These are phyloP conservation scores for Lophius americanus DNA, from an alignment of 2,797 vertebrate genomes.

Conservation along the genomic window DNA sequence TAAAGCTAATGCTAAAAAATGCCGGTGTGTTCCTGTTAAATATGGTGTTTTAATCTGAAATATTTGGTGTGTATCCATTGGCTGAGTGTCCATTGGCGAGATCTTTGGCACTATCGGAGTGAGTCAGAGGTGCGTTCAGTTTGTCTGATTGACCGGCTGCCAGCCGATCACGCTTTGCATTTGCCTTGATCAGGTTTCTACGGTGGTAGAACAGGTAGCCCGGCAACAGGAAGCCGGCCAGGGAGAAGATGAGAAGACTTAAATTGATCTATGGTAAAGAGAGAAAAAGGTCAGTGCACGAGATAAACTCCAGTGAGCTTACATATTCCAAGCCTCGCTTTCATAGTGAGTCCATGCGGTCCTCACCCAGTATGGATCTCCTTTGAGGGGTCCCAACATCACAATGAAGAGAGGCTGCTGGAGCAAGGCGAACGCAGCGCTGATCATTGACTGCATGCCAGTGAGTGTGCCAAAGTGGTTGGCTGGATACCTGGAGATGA, in stretches of 20 bases:
- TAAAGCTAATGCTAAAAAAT: too few relatives aligned
- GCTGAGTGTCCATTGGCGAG: constrained; percentile 25
- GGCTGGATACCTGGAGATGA: constrained; percentile 82
- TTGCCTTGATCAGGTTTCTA: constrained; percentile 67
- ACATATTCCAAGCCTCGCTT: neutral
- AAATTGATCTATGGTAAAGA: constrained; percentile 84
- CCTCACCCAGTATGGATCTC: constrained; percentile 89
- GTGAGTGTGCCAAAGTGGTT: constrained; percentile 90
- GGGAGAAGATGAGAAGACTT: constrained; percentile 83
- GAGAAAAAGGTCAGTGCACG: constrained; percentile 26
- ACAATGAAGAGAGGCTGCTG: constrained; percentile 87
- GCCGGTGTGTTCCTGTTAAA: too few relatives aligned
- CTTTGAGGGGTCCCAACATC: constrained; percentile 83
- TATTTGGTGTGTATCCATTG: constrained; percentile 33
- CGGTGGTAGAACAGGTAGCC: constrained; percentile 86
- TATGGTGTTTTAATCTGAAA: neutral
- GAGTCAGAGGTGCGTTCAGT: constrained; percentile 30
- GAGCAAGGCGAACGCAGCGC: constrained; percentile 87
- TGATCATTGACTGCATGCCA: constrained; percentile 89
- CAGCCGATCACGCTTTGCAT: constrained; percentile 24
- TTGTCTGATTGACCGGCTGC: constrained; percentile 36
- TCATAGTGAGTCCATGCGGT: neutral
- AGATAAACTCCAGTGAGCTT: neutral
- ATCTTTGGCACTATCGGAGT: constrained; percentile 23
- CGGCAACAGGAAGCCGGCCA: constrained; percentile 87